Evolutionary conservation across 2,888 invertebrate species (phyloP).

Genomic region (Caenorhabditis japonica): DNA sequence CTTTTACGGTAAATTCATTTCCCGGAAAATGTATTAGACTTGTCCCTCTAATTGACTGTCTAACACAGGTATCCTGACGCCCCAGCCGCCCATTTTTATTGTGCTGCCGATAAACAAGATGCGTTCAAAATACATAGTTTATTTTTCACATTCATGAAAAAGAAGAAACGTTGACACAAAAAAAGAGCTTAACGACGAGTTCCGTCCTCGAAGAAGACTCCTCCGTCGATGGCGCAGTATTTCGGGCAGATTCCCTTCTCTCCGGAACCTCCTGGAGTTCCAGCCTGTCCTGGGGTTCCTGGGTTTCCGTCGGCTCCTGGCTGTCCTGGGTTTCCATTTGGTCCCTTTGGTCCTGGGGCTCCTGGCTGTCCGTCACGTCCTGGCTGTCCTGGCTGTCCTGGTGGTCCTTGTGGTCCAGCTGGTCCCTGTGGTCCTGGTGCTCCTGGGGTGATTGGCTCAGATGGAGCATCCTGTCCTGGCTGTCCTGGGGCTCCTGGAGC

Average conservation of each 20-base stretch:
- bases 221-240: constrained; percentile 75
- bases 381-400: constrained; percentile 65
- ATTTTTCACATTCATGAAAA: no score
- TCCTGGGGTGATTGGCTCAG: constrained; percentile 66
- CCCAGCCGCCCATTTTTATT: no score
- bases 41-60: no score
- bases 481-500: constrained; percentile 70
- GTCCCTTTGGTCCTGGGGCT: constrained; percentile 65
- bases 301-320: constrained; percentile 64
- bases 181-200: constrained; percentile 64
- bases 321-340: constrained; percentile 62
- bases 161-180: no score
- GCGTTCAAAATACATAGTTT: no score
- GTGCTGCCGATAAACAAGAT: no score
- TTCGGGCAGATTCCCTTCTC: constrained; percentile 76
- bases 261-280: constrained; percentile 61
- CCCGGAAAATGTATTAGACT: no score
- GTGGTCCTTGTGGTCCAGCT: constrained; percentile 68
- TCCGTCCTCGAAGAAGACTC: constrained; percentile 76
- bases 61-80: no score
- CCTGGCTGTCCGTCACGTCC: constrained; percentile 66
- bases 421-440: constrained; percentile 68
- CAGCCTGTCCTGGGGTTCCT: constrained; percentile 56
- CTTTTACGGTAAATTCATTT: no score
- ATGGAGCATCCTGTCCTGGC: constrained; percentile 68